A percentile compares a stretch with the other conserved stretches of the same genome.
Evolutionary conservation across 2,888 invertebrate genomes (phyloP).

Genomic region (Hypercompe scribonia): DNA sequence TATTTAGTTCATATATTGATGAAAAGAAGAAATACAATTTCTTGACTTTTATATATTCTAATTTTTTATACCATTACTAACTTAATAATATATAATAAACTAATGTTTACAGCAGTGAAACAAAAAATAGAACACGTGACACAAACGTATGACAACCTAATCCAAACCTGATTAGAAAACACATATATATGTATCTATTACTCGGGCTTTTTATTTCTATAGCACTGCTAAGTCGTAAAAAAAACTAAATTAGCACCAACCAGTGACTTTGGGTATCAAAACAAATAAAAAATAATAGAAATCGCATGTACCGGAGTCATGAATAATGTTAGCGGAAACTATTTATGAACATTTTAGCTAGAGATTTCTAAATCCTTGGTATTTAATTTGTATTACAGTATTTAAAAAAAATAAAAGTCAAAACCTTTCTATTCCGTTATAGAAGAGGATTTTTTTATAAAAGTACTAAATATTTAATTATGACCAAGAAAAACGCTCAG

Average conservation of each 20-base stretch:
- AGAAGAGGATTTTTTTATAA: background rate
- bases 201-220: too few species aligned
- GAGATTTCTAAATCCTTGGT: constrained; percentile 16
- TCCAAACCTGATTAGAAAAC: too few species aligned
- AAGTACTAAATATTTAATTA: background rate
- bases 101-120: too few species aligned
- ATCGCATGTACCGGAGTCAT: background rate
- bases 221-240: background rate
- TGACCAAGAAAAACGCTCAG: background rate
- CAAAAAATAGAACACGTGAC: too few species aligned
- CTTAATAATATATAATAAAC: too few species aligned
- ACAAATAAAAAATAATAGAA: background rate
- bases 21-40: too few species aligned
- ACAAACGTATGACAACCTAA: too few species aligned
- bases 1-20: background rate
- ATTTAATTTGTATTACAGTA: background rate
- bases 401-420: background rate
- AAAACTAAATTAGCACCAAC: background rate
- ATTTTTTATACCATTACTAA: too few species aligned
- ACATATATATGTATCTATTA: too few species aligned
- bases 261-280: background rate
- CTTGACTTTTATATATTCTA: background rate
- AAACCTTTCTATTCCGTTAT: background rate
- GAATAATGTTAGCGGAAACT: background rate
- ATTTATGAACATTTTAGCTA: background rate